Evolutionary conservation across 2,797 vertebrate genomes (phyloP).

Genomic region (Cetoscarus ocellatus): DNA sequence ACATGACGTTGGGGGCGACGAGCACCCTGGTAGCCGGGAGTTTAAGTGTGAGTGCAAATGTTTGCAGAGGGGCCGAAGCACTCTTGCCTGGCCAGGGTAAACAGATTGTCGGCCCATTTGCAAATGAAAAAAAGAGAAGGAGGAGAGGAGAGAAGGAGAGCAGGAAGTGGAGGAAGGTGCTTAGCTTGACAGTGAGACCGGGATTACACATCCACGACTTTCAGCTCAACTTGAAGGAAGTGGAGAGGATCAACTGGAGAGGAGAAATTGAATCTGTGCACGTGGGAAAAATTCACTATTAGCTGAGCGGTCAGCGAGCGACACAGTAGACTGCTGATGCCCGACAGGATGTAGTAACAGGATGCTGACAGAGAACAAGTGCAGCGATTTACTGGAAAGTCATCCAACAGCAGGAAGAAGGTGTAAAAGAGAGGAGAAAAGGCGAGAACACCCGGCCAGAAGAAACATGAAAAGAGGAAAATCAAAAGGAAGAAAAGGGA

Average conservation of each 20-base stretch:
- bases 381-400: constrained; percentile 68
- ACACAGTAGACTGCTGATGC: constrained; percentile 61
- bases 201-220: constrained; percentile 83
- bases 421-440: constrained; percentile 67
- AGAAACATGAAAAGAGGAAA: constrained; percentile 32
- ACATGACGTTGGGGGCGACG: constrained; percentile 63
- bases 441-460: constrained; percentile 40
- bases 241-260: constrained; percentile 73
- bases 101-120: constrained; percentile 88
- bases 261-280: constrained; percentile 69
- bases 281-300: constrained; percentile 73
- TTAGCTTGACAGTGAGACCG: constrained; percentile 80
- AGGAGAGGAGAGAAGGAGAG: constrained; percentile 74
- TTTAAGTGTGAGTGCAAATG: constrained; percentile 86
- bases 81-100: constrained; percentile 83
- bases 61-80: constrained; percentile 81
- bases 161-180: constrained; percentile 83
- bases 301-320: constrained; percentile 38
- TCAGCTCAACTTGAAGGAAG: constrained; percentile 74
- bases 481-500: constrained; percentile 40
- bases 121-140: constrained; percentile 78
- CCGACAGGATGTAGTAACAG: constrained; percentile 75
- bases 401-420: constrained; percentile 78
- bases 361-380: constrained; percentile 77
- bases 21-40: constrained; percentile 68